phyloP scores from a whole-genome alignment of 1,140 invertebrate genomes.

The Drosophila subobscura region DNA sequence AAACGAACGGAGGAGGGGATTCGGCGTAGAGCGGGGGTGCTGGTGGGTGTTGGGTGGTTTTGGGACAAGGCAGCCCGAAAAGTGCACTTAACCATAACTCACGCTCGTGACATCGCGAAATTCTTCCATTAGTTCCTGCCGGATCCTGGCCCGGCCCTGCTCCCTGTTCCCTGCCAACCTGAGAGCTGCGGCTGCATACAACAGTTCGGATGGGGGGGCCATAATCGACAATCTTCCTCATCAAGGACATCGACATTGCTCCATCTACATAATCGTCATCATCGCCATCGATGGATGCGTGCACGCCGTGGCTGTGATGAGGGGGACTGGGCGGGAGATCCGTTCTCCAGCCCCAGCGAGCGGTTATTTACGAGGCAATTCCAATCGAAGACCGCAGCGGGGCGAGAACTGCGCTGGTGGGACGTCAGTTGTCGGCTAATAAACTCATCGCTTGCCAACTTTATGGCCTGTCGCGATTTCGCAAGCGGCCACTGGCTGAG shows the following conservation, averaged over 20 bases:
- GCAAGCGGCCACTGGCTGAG: slow-evolving; percentile 22
- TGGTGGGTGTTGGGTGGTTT: slow-evolving; percentile 1
- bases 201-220: slow-evolving; percentile 41
- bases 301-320: slow-evolving; percentile 34
- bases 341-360: slow-evolving; percentile 18
- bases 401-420: not conserved
- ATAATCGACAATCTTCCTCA: slow-evolving; percentile 41
- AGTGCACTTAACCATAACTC: slow-evolving; percentile 80
- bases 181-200: slow-evolving; percentile 54
- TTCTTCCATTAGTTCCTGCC: slow-evolving; percentile 68
- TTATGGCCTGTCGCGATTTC: slow-evolving; percentile 56
- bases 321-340: slow-evolving; percentile 33
- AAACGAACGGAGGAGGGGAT: not conserved
- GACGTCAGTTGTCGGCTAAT: slow-evolving; percentile 55
- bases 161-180: slow-evolving; percentile 2
- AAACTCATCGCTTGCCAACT: slow-evolving; percentile 63
- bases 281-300: slow-evolving; percentile 55
- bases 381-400: not conserved
- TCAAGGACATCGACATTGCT: slow-evolving; percentile 23
- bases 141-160: not conserved
- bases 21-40: slow-evolving; percentile 2
- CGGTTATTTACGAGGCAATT: slow-evolving; percentile 59
- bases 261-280: slow-evolving; percentile 30
- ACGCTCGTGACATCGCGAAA: slow-evolving; percentile 67
- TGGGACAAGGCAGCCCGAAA: slow-evolving; percentile 42